Evolutionary conservation across 1,140 invertebrate genomes (phyloP), one percentile per base, ranked within the genome.

Genomic region (Brevipalpus yothersi): DNA sequence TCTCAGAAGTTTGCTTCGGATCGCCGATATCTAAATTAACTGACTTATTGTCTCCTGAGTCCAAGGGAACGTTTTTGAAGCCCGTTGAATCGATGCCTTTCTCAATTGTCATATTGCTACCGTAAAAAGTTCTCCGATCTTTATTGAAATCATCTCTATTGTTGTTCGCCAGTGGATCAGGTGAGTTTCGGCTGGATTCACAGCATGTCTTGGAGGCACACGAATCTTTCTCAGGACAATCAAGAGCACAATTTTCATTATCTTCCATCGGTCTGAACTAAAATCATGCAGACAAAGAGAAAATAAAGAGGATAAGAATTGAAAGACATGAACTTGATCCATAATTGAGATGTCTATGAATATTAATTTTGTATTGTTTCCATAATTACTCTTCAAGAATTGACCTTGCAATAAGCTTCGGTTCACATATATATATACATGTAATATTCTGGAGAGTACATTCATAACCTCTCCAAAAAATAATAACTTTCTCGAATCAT

Each of bases 141-240:
- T 31, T 31, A 31, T 31, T 31, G 31, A 31, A 31, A 31, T 31
- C 31, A 31, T 31, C 31, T 31, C 31, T 31, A 31, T 41, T 41
- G 23, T 55, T 55, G 4, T 21, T 41, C 11, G 15, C 10, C 15
- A 15, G 15, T 31, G 39, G 40, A 13, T 55, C 40, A 12, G 53
- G 53, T 41, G 53, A 55, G n/a, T 31, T 55, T 55, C 40, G 23
- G 15, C 53, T 62, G 31, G 62, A 59, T n/a, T 62, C 64, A 59
- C 64, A 65, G 51, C 64, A 65, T 10, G 64, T 65, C 43, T 65
- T 63, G 7, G 62, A 60, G 17, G 53, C 60, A 17, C 64, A 65
- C n/a, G 61, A 61, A n/a, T 56, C 63, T 21, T 60, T 65, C 7
- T 59, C 45, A 15, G 64, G 64, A 42, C 64, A 65, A 43, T 65